Percentiles rank a stretch among this genome's conserved stretches.
Evolutionary conservation across 2,888 invertebrate genomes (phyloP).

Genomic region (Drosophila mulleri): DNA sequence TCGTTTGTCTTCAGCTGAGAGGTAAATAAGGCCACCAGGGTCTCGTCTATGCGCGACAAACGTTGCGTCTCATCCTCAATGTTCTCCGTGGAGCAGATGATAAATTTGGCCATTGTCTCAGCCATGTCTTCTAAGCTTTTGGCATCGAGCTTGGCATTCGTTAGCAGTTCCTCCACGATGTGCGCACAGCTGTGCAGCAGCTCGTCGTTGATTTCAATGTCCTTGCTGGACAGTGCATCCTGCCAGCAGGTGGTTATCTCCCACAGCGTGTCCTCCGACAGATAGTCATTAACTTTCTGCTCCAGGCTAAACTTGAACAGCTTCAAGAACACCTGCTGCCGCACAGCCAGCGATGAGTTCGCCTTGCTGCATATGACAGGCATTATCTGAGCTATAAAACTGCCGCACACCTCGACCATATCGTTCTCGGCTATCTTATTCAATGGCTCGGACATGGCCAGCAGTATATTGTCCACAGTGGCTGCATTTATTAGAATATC

Average conservation of each 20-base stretch:
- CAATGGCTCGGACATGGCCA: slow-evolving; percentile 78
- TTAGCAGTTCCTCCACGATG: slow-evolving; percentile 67
- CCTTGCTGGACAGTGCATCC: slow-evolving; percentile 85
- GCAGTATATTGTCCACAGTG: slow-evolving; percentile 82
- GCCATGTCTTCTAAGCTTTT: slow-evolving; percentile 74
- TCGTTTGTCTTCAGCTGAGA: slow-evolving; percentile 42
- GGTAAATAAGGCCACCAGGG: slow-evolving; percentile 52
- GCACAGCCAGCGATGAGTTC: slow-evolving; percentile 83
- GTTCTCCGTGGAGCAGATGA: slow-evolving; percentile 82
- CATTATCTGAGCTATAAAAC: slow-evolving; percentile 86
- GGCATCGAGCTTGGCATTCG: slow-evolving; percentile 33
- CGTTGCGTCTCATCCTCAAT: slow-evolving; percentile 68
- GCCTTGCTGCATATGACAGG: slow-evolving; percentile 86
- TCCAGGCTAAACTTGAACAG: slow-evolving; percentile 86
- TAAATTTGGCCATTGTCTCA: slow-evolving; percentile 77
- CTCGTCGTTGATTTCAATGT: slow-evolving; percentile 73
- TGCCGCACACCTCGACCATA: slow-evolving; percentile 86
- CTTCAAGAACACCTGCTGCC: slow-evolving; percentile 85
- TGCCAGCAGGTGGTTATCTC: slow-evolving; percentile 87
- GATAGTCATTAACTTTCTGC: slow-evolving; percentile 75
- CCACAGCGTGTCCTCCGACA: slow-evolving; percentile 86
- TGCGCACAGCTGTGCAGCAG: slow-evolving; percentile 70
- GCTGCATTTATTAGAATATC: slow-evolving; percentile 81
- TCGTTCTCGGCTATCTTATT: slow-evolving; percentile 55
- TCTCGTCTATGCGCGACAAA: slow-evolving; percentile 68